Evolutionary conservation across 1,140 invertebrate genomes (phyloP), one percentile per base, ranked within the genome.

Genomic region (Zaprionus davidi): DNA sequence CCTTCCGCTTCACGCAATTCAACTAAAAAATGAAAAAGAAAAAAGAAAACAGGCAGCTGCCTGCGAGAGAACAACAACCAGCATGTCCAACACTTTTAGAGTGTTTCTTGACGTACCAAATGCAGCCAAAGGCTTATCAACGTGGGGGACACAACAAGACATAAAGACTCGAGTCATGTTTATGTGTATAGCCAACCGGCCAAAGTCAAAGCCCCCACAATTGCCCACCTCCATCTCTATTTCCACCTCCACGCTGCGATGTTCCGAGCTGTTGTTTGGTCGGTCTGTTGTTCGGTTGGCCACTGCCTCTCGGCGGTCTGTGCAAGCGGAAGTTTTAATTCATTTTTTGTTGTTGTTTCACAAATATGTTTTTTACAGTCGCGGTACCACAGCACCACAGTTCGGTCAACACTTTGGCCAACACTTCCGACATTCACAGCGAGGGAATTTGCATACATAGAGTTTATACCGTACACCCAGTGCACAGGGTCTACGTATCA

Each of bases 311-410:
- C 12, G 60, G 55, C 20, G 44, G 41, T 67, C 41, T 56, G 71
- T 79, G 70, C 84, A 56, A 88, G 84, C 83, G 81, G 84, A 87
- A 87, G 83, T 76, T 87, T 87, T 87, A 78, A 88, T 80, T 87
- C 84, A 88, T 88, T 87, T 87, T 83, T n/a, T 56, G 53, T 56
- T 81, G 80, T 76, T 88, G 81, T 58, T 78, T 67, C 65, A 72
- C 69, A 77, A 68, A 77, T 73, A 71, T 78, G 63, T 51, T 75
- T 74, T 71, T 66, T 51, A 53, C 49, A 34, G 46, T 56, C 53
- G 53, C 66, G 5, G 58, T 64, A 34, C 49, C 28, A 13, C 66
- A n/a, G 70, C 77, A 26, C 51, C 44, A 55, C 60, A 41, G 68
- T 49, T 66, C 41, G 70, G 74, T 49, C 57, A 68, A 71, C 80